Conservation (phyloP, 2,113 vertebrate species). For the Gallinago undulata region DNA sequence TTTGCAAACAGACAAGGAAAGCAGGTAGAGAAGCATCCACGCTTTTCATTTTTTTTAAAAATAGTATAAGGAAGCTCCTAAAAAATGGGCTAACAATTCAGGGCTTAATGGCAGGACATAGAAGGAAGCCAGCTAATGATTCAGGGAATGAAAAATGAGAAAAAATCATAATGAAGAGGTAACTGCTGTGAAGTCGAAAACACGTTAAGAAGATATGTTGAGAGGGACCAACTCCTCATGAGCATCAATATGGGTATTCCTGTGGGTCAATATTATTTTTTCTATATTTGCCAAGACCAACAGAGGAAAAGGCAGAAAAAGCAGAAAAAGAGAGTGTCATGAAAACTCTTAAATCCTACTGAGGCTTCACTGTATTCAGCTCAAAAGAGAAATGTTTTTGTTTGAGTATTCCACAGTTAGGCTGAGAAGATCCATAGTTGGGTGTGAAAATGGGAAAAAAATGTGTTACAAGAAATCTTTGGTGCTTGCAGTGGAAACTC, state of each 20-base stretch:
- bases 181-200: background rate
- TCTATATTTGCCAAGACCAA: background rate
- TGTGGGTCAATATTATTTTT: background rate
- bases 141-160: background rate
- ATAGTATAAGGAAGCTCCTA: background rate
- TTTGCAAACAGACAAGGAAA: background rate
- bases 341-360: background rate
- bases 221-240: background rate
- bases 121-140: background rate
- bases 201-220: background rate
- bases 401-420: background rate
- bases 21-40: background rate
- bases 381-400: background rate
- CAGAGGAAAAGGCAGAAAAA: background rate
- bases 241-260: background rate
- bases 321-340: background rate
- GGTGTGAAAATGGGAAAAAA: background rate
- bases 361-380: background rate
- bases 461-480: background rate
- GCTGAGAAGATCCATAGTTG: background rate
- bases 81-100: background rate
- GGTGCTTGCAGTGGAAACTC: background rate
- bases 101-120: background rate
- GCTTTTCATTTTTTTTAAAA: fast-evolving
- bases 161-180: background rate